Base-by-base conservation (phyloP, 2,113 vertebrate genomes). In the Amphilophus citrinellus region DNA sequence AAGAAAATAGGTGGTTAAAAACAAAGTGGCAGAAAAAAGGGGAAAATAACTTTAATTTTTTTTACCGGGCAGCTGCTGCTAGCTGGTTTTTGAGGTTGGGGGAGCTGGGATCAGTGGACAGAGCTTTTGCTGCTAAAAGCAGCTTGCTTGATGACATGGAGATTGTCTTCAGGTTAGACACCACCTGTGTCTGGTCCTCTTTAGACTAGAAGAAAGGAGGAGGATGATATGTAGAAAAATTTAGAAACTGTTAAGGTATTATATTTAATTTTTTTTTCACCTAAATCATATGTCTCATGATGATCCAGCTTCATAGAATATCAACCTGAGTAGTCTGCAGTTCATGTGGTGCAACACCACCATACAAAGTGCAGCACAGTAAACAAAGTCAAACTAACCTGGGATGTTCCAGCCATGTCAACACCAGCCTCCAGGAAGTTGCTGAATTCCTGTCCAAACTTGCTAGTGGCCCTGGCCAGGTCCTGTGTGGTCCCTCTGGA, bases 141-240 rank as follows among this genome's bases (percentile, higher is more conserved):
- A 99, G 96, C 93, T 99, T 99, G 94, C 98, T 99, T 84, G 98
- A 99, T 24, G 98, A 98, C 97, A 99, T 97, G 87, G 98, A 99
- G 94, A 99, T 99, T 59, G 98, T 98, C 96, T 99, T 99, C 91
- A 99, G 94, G 95, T 99, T 99, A 10, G 97, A 98, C 61, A 99
- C 97, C 61, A 99, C 98, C 93, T 99, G 98, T 0, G 96, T 96
- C 80, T 97, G 97, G 87, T 98, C 97, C 83, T 99, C 97, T 66
- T 97, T 98, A 79, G 96, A 97, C 98, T 99, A 93, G 35, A 90
- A 8, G 57, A 80, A 22, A 80, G 2, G 3, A 84, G 32, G 66
- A 50, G 30, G 10, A n/a, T 42, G 27, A 50, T 30, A 15, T 68
- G 22, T 30, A 42, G 10, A 53, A 9, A 53, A 22, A 71, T 24